Base-by-base conservation (phyloP, 2,797 vertebrate genomes). In the Picus viridis region DNA sequence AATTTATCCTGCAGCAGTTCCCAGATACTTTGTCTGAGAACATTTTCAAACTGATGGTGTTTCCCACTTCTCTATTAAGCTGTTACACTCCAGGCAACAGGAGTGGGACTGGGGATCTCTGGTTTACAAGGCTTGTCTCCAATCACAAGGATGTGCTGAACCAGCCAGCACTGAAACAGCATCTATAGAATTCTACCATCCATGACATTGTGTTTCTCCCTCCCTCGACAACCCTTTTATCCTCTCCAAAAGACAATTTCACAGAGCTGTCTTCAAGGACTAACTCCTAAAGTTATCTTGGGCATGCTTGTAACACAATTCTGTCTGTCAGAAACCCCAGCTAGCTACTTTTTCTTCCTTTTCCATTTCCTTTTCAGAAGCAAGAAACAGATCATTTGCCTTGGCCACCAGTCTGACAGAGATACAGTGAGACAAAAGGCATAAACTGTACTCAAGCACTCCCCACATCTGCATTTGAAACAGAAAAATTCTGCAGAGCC, bases 91-190 rank as follows among this genome's bases (percentile, higher is more conserved):
- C 5, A 26, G 73, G 10, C 6, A 51, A 32, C 2, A 77, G 61
- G 47, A 39, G 30, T 4, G n/a, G 57, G n/a, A 59, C 23, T 0
- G 0, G 54, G 47, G 41, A 54, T 12, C 2, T 8, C 72, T 19
- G 13, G 3, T 69, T 43, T 24, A 27, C 39, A 24, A 56, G 61
- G 26, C 71, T 54, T 32, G 15, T 12, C 9, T 68, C 58, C 45
- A 65, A 30, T 19, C 49, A 16, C 58, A 7, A 39, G 29, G 51
- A 59, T 54, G 23, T 3, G 6, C 16, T 39, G 62, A 36, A 51
- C 16, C 8, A 4, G 18, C 56, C 76, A 64, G 13, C 84, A 53
- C 20, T 32, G 51, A 56, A 47, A 54, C 11, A 7, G 39, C 10
- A 49, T 4, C 36, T 9, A 29, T 9, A 62, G 80, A 87, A 58